phyloP scores from a whole-genome alignment of 92 coral and sea anemone species.

The Zoanthus gigantus region DNA sequence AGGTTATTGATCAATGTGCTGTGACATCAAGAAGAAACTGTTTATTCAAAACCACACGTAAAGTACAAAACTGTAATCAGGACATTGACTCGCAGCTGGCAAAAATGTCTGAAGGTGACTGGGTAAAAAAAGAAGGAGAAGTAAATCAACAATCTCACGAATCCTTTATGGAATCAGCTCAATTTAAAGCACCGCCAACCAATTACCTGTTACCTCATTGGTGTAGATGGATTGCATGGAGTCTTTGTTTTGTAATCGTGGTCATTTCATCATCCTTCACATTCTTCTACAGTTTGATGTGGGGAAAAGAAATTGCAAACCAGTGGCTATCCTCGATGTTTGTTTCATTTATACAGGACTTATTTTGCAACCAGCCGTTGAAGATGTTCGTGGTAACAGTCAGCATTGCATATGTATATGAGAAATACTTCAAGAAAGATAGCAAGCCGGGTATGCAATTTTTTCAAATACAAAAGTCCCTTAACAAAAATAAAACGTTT shows the following conservation, averaged over 20 bases:
- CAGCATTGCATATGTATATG: conserved; percentile 12
- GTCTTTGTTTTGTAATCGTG: conserved; percentile 26
- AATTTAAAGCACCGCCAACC: neutral
- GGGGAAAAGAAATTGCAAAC: conserved; percentile 49
- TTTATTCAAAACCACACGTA: neutral
- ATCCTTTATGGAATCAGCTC: neutral
- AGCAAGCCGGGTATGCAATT: neutral
- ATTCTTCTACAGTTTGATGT: conserved; percentile 59
- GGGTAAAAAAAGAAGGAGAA: neutral
- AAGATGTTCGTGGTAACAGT: conserved; percentile 39
- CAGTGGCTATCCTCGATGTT: conserved; percentile 58
- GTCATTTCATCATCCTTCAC: conserved; percentile 37
- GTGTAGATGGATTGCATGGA: conserved; percentile 52
- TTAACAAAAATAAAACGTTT: neutral
- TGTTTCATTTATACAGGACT: conserved; percentile 50
- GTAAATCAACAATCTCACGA: neutral
- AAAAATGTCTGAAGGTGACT: neutral
- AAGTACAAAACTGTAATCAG: neutral
- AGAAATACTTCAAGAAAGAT: neutral
- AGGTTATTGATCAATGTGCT: neutral
- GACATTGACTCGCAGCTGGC: neutral
- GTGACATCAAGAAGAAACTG: neutral
- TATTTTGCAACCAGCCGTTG: conserved; percentile 52
- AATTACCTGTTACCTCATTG: conserved; percentile 28
- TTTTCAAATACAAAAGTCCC: neutral